phyloP scores from a whole-genome alignment of 2,113 vertebrate genomes.

The Salvelinus fontinalis region DNA sequence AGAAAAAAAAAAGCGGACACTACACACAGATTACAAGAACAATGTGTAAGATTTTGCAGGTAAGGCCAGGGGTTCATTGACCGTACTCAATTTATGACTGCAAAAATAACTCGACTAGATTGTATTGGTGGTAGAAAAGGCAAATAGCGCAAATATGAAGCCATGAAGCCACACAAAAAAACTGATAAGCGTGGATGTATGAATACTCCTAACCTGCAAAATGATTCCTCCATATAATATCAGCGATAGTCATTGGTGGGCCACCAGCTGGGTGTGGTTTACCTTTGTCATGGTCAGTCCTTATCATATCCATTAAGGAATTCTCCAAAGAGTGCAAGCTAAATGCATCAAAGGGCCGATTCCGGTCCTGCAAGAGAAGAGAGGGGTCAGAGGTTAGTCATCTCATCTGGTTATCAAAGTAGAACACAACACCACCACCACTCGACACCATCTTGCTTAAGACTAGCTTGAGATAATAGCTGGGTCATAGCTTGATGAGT shows the following conservation, averaged over 20 bases:
- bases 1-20: constrained; percentile 65
- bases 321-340: constrained; percentile 99
- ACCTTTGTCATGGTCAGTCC: constrained; percentile 99
- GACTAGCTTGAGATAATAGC: no score
- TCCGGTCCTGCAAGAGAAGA: constrained; percentile 89
- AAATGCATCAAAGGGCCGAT: constrained; percentile 99
- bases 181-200: constrained; percentile 81
- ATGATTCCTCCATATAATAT: constrained; percentile 99
- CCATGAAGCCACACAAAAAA: constrained; percentile 72
- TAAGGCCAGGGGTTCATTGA: constrained; percentile 49
- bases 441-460: background rate
- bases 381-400: constrained; percentile 33
- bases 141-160: constrained; percentile 63
- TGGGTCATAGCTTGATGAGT: no score
- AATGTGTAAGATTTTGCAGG: constrained; percentile 59
- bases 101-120: constrained; percentile 65
- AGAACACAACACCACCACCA: background rate
- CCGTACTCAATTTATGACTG: constrained; percentile 34
- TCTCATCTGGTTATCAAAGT: background rate
- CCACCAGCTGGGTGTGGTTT: constrained; percentile 94
- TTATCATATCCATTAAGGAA: constrained; percentile 99
- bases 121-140: constrained; percentile 55
- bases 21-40: background rate
- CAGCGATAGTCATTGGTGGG: constrained; percentile 95
- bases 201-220: constrained; percentile 98